phyloP scores from a whole-genome alignment of 2,113 vertebrate genomes.

The Myiopsitta monachus region DNA sequence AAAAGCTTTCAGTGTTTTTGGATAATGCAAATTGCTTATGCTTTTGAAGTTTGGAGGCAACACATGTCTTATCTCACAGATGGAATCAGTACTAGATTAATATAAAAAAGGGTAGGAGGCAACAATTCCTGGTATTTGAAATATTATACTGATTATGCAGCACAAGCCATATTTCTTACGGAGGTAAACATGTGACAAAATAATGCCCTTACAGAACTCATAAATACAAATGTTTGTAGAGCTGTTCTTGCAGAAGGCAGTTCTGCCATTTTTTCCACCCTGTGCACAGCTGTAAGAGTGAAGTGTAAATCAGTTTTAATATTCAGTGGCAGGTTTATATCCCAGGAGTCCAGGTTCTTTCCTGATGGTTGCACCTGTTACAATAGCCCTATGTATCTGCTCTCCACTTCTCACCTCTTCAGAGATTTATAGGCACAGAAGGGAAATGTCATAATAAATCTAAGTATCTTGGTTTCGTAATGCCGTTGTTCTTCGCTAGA shows the following conservation, averaged over 20 bases:
- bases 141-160: not conserved
- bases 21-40: not conserved
- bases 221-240: slow-evolving; percentile 35
- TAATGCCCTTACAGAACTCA: not conserved
- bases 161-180: not conserved
- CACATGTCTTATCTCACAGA: not conserved
- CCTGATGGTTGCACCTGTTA: not conserved
- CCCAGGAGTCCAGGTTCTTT: not conserved
- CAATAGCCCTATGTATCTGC: not conserved
- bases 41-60: not conserved
- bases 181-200: slow-evolving; percentile 1
- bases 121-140: not conserved
- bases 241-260: not conserved
- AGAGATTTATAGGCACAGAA: not conserved
- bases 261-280: not conserved
- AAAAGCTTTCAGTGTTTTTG: not conserved
- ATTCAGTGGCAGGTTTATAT: slow-evolving; percentile 21
- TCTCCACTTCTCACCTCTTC: not conserved
- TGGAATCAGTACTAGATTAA: not conserved
- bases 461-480: not conserved
- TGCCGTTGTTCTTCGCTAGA: not conserved
- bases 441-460: not conserved
- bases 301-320: slow-evolving; percentile 45
- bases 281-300: not conserved
- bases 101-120: not conserved